phyloP scores from a whole-genome alignment of 2,797 vertebrate species.

The Sebastes diaconus region DNA sequence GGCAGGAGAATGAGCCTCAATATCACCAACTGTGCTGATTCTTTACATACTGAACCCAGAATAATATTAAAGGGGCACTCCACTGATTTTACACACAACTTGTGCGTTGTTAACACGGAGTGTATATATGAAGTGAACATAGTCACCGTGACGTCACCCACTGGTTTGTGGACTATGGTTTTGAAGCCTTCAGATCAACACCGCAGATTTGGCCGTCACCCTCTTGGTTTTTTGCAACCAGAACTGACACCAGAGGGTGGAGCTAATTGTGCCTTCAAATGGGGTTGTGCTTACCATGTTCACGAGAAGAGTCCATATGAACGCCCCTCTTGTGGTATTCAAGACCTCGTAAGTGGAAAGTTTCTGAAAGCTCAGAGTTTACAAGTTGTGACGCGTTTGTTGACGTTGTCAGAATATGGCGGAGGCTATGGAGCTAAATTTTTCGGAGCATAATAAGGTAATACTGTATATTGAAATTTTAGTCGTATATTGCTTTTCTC shows the following conservation, averaged over 20 bases:
- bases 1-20: neutral
- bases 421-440: no score
- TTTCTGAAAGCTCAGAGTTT: no score
- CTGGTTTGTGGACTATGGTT: neutral
- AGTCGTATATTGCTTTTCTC: no score
- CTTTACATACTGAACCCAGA: neutral
- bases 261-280: neutral
- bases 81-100: neutral
- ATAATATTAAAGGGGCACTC: neutral
- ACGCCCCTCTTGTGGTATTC: no score
- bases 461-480: no score
- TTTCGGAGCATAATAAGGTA: no score
- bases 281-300: no score
- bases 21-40: neutral
- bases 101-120: neutral
- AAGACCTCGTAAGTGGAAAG: no score
- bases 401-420: no score
- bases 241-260: neutral
- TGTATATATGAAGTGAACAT: neutral
- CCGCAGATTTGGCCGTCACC: neutral
- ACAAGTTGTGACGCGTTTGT: no score
- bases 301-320: no score
- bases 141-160: neutral
- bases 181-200: neutral
- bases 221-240: neutral